Base-by-base conservation (phyloP, 2,888 invertebrate genomes). In the Hydroisotoma schaefferi region DNA sequence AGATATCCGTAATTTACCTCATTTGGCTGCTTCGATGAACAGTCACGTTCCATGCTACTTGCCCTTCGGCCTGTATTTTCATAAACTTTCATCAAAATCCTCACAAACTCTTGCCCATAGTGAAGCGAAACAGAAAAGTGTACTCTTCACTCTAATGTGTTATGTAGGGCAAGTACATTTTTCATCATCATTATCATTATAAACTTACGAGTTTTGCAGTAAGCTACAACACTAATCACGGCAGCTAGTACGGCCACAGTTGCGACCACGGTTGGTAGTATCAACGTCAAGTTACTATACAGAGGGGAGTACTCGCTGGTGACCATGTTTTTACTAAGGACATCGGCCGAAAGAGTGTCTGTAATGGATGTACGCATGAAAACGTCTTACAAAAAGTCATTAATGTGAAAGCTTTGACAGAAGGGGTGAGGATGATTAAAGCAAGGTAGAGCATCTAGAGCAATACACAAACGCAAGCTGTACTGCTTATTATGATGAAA, bases 241-340 rank as follows among this genome's bases (percentile, higher is more conserved):
- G 70, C 63, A 29, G 63, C 66, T 22, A 66, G 54, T 1, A 67
- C 40, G 0, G 67, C 70, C 2, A 71, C 54, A 3, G 61, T 46
- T 28, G 67, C 62, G 18, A 69, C 62, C 22, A 65, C 46, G 15
- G 64, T 29, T 2, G 71, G 71, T 22, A 71, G 62, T 15, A 71
- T 61, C 23, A 67, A 53, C 18, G 69, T 69, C 25, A 71, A 57
- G 40, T 69, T 71, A 26, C 59, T 61, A 55, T 69, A 71, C 53
- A 71, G 59, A 15, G 71, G 69, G 23, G 63, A 61, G 51, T 67
- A 59, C 51, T 70, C 63, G 54, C 60, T 65, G 27, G 67, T 65
- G 38, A 70, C 71, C 59, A 61, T 69, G 59, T 71, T 64, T 33
- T 67, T 71, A 33, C 63, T 63, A n/a, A 68, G 53, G 25, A 63